phyloP scores from a whole-genome alignment of 2,888 invertebrate genomes.

The Limulus polyphemus region DNA sequence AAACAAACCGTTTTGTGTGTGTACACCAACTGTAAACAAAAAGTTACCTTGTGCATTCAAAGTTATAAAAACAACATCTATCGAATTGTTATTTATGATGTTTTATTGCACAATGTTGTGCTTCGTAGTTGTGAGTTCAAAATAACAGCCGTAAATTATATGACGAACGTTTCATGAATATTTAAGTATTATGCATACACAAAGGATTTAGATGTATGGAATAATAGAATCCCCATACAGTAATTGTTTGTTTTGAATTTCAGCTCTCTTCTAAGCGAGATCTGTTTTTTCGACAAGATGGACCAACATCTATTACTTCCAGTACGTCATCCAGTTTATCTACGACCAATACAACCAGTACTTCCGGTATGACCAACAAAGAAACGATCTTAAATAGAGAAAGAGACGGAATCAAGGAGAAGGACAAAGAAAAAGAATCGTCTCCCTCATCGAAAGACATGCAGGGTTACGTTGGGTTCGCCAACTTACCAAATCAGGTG shows the following conservation, averaged over 20 bases:
- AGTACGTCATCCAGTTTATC: not conserved
- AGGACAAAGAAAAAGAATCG: not conserved
- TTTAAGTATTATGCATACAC: too few relatives aligned
- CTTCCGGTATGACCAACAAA: not conserved
- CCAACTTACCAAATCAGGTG: slow-evolving; percentile 27
- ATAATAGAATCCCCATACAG: too few relatives aligned
- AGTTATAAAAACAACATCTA: too few relatives aligned
- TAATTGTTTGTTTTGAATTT: not conserved
- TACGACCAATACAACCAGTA: not conserved
- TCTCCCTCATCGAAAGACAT: slow-evolving; percentile 16
- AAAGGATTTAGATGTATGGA: too few relatives aligned
- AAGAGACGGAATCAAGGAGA: not conserved
- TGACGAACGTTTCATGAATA: too few relatives aligned
- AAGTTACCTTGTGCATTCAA: too few relatives aligned
- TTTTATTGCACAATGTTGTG: too few relatives aligned
- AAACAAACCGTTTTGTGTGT: too few relatives aligned
- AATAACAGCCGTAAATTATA: too few relatives aligned
- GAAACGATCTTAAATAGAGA: not conserved
- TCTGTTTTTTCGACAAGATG: slow-evolving; percentile 15
- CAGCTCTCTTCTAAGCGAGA: slow-evolving; percentile 18
- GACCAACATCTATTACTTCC: slow-evolving; percentile 4
- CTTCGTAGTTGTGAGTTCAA: too few relatives aligned
- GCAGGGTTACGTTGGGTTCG: slow-evolving; percentile 26
- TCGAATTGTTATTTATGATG: too few relatives aligned
- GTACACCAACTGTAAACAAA: too few relatives aligned